Base-by-base conservation (phyloP, 2,113 vertebrate genomes). In the Carollia perspicillata region DNA sequence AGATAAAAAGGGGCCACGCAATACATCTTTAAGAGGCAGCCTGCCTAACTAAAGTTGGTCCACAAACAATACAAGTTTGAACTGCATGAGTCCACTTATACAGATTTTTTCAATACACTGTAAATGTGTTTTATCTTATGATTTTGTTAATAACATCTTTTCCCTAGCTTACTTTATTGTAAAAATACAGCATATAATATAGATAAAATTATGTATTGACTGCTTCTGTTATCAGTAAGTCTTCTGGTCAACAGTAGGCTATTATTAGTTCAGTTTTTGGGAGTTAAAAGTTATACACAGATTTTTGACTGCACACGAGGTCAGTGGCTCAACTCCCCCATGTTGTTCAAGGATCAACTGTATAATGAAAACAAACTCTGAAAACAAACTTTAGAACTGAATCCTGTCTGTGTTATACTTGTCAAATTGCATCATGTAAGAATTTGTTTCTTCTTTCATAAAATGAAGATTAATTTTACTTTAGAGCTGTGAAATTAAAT, bases 381-480 rank as follows among this genome's bases (percentile, higher is more conserved):
- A 30, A 92, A 78, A 80, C 17, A 49, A 89, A 84, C 30, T 89
- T 77, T 33, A 90, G 14, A 85, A 84, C 23, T 88, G 44, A 88
- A 93, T 47, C 2, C 51, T 85, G 28, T 5, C 51, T 85, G n/a
- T 92, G 49, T 51, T n/a, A 13, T 49, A 79, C 0, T 77, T 37
- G 44, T 86, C 30, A 68, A 92, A 86, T 5, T 60, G 18, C n/a
- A 75, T 1, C 63, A 30, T 26, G 65, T 47, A 81, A 60, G 23
- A 93, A 84, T 90, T 40, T 79, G 4, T 60, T 72, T 84, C 84
- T 92, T 92, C 16, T 95, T 94, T 74, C 51, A 20, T 74, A 53
- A 79, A 91, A 77, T 42, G 8, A 28, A 79, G 42, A 90, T 69
- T 78, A n/a, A 93, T 80, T 92, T 95, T 55, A 79, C 55, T 86